Conservation (phyloP, 2,113 vertebrate genomes). For the Pituophis catenifer region DNA sequence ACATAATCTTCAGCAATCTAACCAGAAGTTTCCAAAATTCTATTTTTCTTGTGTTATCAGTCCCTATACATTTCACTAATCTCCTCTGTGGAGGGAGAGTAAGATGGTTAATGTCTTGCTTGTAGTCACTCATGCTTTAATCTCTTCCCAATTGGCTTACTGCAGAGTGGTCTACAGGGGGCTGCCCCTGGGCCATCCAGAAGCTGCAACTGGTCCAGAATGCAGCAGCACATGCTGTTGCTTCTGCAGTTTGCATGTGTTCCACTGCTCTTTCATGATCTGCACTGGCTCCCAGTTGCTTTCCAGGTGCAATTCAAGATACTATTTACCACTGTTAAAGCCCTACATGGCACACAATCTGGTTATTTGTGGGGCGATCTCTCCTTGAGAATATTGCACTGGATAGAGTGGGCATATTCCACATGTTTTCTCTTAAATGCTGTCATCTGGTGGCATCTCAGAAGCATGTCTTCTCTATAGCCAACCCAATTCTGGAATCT, state of each 20-base stretch:
- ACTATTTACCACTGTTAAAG: not conserved
- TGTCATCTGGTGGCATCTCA: not conserved
- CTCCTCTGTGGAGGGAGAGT: not conserved
- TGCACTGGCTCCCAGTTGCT: not conserved
- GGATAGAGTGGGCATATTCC: not conserved
- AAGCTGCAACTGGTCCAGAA: not conserved
- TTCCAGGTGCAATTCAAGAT: not conserved
- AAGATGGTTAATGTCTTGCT: not conserved
- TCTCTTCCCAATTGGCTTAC: not conserved
- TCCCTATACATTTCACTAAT: not conserved
- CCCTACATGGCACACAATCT: not conserved
- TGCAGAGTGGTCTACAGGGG: not conserved
- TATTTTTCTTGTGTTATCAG: slow-evolving; percentile 10
- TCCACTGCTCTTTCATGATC: not conserved
- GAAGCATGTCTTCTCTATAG: not conserved
- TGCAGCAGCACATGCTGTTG: not conserved
- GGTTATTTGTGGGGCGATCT: not conserved
- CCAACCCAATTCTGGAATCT: too few relatives aligned
- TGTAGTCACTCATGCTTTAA: not conserved
- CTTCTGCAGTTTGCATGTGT: not conserved
- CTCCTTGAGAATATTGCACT: not conserved
- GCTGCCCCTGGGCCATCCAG: not conserved
- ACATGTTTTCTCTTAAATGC: not conserved
- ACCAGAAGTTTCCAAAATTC: not conserved
- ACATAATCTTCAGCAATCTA: not conserved